Evolutionary conservation across 1,140 invertebrate genomes (phyloP).

Genomic region (Heliconius hewitsoni): DNA sequence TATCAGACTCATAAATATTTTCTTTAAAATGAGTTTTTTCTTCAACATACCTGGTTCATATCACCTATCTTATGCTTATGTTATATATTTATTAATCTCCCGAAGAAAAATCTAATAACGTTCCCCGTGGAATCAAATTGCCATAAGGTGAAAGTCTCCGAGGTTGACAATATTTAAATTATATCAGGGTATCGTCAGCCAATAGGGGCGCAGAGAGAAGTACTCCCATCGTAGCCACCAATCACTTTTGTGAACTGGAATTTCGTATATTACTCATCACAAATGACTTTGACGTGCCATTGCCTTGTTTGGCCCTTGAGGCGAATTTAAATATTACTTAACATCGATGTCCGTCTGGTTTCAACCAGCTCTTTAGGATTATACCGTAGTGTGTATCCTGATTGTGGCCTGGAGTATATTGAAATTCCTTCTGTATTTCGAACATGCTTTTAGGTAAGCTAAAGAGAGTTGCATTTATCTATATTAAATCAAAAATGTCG

Average conservation of each 20-base stretch:
- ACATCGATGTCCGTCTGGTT: neutral
- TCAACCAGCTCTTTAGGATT: conserved; percentile 2
- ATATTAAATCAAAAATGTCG: neutral
- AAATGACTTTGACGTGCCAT: conserved; percentile 43
- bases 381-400: neutral
- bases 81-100: conserved; percentile 69
- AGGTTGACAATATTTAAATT: conserved; percentile 74
- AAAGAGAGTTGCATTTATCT: neutral
- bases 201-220: conserved; percentile 47
- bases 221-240: conserved; percentile 42
- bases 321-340: conserved; percentile 41
- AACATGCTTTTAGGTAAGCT: neutral
- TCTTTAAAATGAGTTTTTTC: neutral
- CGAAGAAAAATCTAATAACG: conserved; percentile 67
- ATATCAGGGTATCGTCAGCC: conserved; percentile 64
- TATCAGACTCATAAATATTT: too few species aligned
- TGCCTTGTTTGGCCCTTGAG: conserved; percentile 37
- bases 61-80: neutral
- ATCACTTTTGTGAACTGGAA: conserved; percentile 57
- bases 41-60: neutral
- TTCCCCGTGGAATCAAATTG: conserved; percentile 71
- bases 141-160: conserved; percentile 64
- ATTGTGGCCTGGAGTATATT: neutral
- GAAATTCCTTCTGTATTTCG: conserved; percentile 5
- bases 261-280: conserved; percentile 59